Conservation (phyloP, 2,113 vertebrate genomes). For the Chionomys nivalis region DNA sequence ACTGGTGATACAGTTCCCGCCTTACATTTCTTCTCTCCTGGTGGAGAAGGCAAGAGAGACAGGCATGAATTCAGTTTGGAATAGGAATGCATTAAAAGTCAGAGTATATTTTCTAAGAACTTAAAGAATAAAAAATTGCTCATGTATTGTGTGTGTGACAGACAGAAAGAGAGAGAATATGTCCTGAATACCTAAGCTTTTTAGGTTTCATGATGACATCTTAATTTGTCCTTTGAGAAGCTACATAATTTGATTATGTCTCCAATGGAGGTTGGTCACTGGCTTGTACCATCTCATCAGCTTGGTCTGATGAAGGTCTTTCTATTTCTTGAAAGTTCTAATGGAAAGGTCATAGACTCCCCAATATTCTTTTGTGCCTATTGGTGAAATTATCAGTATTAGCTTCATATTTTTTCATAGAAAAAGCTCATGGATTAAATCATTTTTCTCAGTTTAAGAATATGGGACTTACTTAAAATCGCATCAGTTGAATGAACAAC, state of each 20-base stretch:
- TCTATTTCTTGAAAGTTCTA: constrained; percentile 46
- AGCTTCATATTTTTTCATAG: background rate
- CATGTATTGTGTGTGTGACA: background rate
- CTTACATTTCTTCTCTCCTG: background rate
- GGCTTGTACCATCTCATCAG: background rate
- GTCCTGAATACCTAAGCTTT: background rate
- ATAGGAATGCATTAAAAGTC: background rate
- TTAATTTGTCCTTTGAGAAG: constrained; percentile 16
- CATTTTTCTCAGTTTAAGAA: constrained; percentile 64
- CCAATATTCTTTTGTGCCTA: constrained; percentile 50
- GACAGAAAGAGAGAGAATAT: constrained; percentile 21
- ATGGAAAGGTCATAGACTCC: background rate
- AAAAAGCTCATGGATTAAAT: constrained; percentile 60
- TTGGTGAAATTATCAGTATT: constrained; percentile 56
- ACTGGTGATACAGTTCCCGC: background rate
- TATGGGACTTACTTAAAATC: constrained; percentile 49
- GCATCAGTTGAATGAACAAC: constrained; percentile 64
- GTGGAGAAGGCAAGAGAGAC: background rate
- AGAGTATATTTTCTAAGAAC: constrained; percentile 20
- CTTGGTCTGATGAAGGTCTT: constrained; percentile 1
- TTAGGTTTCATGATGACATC: background rate
- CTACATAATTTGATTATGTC: constrained; percentile 18
- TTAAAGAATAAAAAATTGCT: background rate
- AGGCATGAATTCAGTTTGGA: constrained; percentile 24
- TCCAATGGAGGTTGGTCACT: background rate